A percentile compares a stretch with the other conserved stretches of the same genome.
phyloP scores from a whole-genome alignment of 30 jellyfish, hydroid and myxozoan genomes.

The Haliclystus octoradiatus region DNA sequence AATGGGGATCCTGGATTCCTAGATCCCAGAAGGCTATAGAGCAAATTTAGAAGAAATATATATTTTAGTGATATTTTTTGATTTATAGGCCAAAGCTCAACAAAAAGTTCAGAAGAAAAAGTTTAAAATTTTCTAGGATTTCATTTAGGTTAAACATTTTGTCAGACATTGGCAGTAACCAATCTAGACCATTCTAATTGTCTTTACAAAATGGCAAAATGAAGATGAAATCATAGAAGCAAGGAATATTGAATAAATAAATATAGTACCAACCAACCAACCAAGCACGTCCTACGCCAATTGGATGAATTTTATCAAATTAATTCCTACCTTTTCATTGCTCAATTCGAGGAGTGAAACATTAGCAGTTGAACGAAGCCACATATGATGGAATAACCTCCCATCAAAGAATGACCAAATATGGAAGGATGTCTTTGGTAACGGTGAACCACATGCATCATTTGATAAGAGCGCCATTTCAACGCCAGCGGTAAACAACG shows the following conservation, averaged over 20 bases:
- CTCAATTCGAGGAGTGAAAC: conserved; percentile 53
- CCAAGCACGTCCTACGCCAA: background rate
- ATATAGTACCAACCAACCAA: background rate
- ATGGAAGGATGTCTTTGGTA: conserved; percentile 90
- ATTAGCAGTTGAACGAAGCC: conserved; percentile 85
- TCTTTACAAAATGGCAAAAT: no score
- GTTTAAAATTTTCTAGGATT: no score
- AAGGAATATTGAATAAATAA: background rate
- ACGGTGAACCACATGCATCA: conserved; percentile 96
- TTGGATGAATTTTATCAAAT: background rate
- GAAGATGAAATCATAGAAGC: no score
- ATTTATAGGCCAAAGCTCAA: no score
- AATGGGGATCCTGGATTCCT: no score
- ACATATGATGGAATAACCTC: conserved; percentile 76
- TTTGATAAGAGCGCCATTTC: conserved; percentile 77
- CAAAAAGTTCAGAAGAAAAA: no score
- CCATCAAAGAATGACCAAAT: conserved; percentile 97
- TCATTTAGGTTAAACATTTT: no score
- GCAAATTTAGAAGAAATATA: no score
- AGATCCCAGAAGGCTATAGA: no score
- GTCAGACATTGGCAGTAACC: no score
- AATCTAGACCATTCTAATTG: no score
- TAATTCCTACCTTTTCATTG: conserved; percentile 68
- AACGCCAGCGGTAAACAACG: conserved; percentile 82
- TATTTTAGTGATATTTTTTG: no score